Evolutionary conservation across 2,888 invertebrate species (phyloP).

Genomic region (Pammene fasciana): DNA sequence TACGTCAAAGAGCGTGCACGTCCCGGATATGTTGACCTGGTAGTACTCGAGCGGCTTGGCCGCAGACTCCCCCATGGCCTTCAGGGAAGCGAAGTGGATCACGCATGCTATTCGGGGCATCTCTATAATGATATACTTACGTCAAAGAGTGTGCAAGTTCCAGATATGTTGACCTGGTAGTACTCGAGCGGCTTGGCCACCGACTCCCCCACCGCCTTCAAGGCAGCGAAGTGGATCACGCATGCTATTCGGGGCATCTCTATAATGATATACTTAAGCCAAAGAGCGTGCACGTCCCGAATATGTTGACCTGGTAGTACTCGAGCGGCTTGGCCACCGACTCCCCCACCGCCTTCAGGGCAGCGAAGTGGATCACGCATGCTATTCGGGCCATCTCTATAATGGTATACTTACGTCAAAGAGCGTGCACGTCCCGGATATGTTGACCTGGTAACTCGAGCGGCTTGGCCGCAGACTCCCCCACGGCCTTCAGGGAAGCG

Average conservation of each 20-base stretch:
- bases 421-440: no score
- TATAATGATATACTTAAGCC: no score
- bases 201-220: no score
- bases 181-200: no score
- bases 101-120: slow-evolving; percentile 86
- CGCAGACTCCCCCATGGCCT: slow-evolving; percentile 97
- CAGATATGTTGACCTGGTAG: no score
- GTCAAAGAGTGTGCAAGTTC: no score
- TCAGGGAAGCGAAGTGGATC: slow-evolving; percentile 97
- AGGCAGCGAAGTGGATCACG: no score
- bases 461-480: slow-evolving; percentile 94
- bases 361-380: slow-evolving; percentile 97
- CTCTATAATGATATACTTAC: background rate
- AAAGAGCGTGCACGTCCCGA: slow-evolving; percentile 91
- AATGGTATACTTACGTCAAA: slow-evolving; percentile 91
- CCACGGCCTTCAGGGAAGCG: slow-evolving; percentile 97
- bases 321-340: slow-evolving; percentile 93
- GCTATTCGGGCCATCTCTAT: no score
- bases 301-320: slow-evolving; percentile 95
- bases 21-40: no score
- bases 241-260: no score
- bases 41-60: slow-evolving; percentile 91
- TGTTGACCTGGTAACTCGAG: no score
- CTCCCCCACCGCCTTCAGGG: slow-evolving; percentile 97
- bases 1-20: no score